Evolutionary conservation across 2,113 vertebrate species (phyloP).

Genomic region (Callithrix jacchus): DNA sequence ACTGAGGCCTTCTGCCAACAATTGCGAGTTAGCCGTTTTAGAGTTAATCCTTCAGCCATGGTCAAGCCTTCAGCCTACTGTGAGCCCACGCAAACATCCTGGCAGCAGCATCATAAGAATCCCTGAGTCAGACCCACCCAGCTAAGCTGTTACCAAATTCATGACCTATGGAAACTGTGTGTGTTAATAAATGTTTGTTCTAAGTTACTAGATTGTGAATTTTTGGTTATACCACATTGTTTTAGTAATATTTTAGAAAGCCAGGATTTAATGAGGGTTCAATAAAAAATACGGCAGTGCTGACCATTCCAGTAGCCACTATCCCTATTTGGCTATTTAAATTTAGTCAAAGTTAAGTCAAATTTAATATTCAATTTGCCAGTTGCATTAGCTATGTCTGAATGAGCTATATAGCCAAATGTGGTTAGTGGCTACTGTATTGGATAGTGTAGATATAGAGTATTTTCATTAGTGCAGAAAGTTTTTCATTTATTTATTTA

Average conservation of each 20-base stretch:
- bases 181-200: background rate
- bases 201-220: background rate
- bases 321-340: background rate
- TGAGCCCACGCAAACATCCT: background rate
- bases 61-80: background rate
- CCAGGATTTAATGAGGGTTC: background rate
- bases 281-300: background rate
- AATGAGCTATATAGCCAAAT: background rate
- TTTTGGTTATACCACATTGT: background rate
- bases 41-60: background rate
- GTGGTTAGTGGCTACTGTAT: background rate
- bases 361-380: background rate
- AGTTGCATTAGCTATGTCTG: background rate
- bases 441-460: background rate
- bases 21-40: background rate
- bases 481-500: background rate
- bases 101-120: background rate
- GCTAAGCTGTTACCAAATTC: background rate
- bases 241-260: constrained; percentile 10
- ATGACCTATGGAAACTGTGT: background rate
- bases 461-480: background rate
- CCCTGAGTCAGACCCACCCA: background rate
- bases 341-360: background rate
- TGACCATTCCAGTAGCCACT: background rate
- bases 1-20: background rate